A percentile compares a stretch with the other conserved stretches of the same genome.
phyloP scores from a whole-genome alignment of 1,140 invertebrate species.

The Adoxophyes honmai region DNA sequence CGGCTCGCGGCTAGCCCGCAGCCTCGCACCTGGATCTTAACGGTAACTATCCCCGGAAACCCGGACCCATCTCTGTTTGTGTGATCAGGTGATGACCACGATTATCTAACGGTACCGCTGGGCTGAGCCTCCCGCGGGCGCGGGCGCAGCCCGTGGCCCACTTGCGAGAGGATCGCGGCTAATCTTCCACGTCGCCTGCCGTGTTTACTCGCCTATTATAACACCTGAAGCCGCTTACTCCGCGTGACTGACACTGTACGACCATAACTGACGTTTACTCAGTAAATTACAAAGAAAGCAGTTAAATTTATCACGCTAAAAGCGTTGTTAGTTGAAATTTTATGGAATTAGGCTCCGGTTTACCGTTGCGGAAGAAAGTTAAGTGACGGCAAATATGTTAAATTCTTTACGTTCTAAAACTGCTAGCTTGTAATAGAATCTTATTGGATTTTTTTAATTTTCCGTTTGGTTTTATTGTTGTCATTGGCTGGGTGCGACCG shows the following conservation, averaged over 20 bases:
- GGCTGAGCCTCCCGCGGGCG: constrained; percentile 13
- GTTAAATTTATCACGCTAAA: constrained; percentile 2
- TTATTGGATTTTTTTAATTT: constrained; percentile 43
- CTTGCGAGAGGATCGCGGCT: constrained; percentile 10
- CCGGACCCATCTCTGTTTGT: constrained; percentile 57
- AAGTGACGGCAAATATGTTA: constrained; percentile 44
- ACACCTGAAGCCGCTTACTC: background rate
- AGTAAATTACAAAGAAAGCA: background rate
- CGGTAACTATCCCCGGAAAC: constrained; percentile 64
- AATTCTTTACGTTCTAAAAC: constrained; percentile 40
- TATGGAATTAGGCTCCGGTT: constrained; percentile 34
- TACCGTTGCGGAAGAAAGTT: constrained; percentile 67
- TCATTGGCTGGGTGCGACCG: background rate
- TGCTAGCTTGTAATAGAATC: constrained; percentile 42
- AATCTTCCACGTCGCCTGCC: constrained; percentile 55
- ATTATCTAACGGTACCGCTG: constrained; percentile 25
- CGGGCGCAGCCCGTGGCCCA: constrained; percentile 3
- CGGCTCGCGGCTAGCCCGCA: constrained; percentile 37
- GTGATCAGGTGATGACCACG: constrained; percentile 56
- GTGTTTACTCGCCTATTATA: constrained; percentile 43
- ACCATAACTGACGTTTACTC: background rate
- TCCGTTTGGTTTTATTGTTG: background rate
- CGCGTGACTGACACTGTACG: background rate
- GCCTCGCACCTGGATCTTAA: constrained; percentile 59
- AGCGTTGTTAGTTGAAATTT: constrained; percentile 33